Conservation (phyloP, 2,113 vertebrate genomes). For the Macrotus californicus region DNA sequence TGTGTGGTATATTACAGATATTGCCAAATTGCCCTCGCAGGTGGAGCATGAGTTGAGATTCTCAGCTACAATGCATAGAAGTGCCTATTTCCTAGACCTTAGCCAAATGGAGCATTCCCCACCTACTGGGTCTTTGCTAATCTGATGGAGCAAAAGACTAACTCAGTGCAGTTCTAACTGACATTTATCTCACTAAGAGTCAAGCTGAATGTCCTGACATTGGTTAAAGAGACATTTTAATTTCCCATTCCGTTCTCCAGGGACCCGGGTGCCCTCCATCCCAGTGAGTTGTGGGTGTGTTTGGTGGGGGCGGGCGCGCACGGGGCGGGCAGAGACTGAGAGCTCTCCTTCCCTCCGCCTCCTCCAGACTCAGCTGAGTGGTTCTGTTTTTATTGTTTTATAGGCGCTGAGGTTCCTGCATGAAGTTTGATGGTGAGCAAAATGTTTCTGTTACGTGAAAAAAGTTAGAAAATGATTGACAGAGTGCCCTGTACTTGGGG, state of each 20-base stretch:
- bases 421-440: neutral
- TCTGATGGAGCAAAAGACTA: neutral
- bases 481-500: neutral
- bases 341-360: neutral
- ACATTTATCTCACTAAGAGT: neutral
- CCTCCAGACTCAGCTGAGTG: neutral
- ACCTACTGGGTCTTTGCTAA: neutral
- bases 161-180: neutral
- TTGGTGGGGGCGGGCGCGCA: neutral
- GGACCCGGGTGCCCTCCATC: neutral
- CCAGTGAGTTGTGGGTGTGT: no score
- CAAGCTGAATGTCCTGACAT: neutral
- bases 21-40: neutral
- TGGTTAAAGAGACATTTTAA: neutral
- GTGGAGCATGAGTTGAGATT: neutral
- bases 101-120: neutral
- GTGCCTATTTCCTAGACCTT: neutral
- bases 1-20: neutral
- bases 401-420: neutral
- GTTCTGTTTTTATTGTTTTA: neutral
- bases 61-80: neutral
- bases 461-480: neutral
- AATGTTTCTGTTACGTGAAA: neutral
- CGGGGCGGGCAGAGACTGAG: fast-evolving
- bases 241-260: neutral